Conservation (phyloP, 2,113 vertebrate species). For the Dendrocopos noguchii region DNA sequence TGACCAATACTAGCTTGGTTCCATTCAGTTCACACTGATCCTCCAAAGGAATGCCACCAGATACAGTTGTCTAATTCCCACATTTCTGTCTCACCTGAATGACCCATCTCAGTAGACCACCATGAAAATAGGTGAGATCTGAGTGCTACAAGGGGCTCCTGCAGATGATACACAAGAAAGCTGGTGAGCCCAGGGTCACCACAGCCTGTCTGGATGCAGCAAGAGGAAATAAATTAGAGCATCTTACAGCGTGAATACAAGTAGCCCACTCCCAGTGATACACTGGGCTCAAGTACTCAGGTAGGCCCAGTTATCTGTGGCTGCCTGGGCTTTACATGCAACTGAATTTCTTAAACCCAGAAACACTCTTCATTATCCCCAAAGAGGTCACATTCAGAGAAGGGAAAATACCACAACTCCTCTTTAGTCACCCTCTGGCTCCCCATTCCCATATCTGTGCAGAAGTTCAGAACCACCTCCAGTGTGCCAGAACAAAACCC, state of each 20-base stretch:
- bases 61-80: background rate
- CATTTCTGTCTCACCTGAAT: background rate
- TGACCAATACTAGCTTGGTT: background rate
- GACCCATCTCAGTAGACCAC: background rate
- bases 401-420: background rate
- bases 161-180: background rate
- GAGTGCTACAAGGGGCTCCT: background rate
- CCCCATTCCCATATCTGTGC: background rate
- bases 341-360: background rate
- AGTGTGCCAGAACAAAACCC: background rate
- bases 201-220: background rate
- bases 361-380: background rate
- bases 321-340: background rate
- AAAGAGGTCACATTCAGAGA: background rate
- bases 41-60: background rate
- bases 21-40: background rate
- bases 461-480: background rate
- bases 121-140: background rate
- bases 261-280: background rate
- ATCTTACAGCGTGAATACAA: background rate
- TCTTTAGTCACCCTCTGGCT: background rate
- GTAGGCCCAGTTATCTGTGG: background rate
- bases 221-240: background rate
- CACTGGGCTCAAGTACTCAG: background rate
- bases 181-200: background rate